Evolutionary conservation across 2,888 invertebrate genomes (phyloP), one percentile per base, ranked within the genome.

Genomic region (Leucozona laternaria): DNA sequence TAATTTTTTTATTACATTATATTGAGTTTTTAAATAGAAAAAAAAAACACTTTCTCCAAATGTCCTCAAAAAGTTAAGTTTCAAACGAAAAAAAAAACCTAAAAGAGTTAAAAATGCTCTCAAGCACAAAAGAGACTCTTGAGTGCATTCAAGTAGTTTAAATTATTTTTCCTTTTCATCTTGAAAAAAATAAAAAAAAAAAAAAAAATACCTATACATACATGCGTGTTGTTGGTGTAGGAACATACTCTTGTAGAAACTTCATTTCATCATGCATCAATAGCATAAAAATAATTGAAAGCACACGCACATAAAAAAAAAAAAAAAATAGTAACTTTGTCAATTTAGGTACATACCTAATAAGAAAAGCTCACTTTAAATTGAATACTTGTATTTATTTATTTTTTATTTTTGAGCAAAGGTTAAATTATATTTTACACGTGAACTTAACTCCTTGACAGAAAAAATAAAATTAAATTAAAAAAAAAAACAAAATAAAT

Each of bases 261-360:
- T 15, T 58, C 37, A 37, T 58, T 48, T 11, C 22, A 13, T 37
- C 68, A 73, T 68, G 73, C 83, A 79, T 55, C 73, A 34, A 79
- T 75, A 75, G 68, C 68, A 83, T 83, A 55, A 83, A 83, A 79
- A 79, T 79, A 83, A 83, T 83, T 83, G 73, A 83, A 60, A 57
- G 60, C 50, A 15, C n/a, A 66, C 58, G 34, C 43, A 25, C 17
- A 50, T 40, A 13, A 28, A 64, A 2, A 64, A 6, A 13, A 60
- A n/a, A 15, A 40, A 0, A 25, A 15, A n/a, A 22, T 53, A 31
- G 31, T 40, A 53, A 81, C 64, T 71, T 82, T 77, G 66, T 72
- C 66, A 71, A 75, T 75, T 62, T 57, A 25, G 2, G 2, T 13
- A 58, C 8, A n/a, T n/a, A 4, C 1, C 2, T n/a, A 28, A 43